A percentile compares a stretch with the other conserved stretches of the same genome.
phyloP scores from a whole-genome alignment of 2,888 invertebrate species.

The Trichogramma dendrolimi region DNA sequence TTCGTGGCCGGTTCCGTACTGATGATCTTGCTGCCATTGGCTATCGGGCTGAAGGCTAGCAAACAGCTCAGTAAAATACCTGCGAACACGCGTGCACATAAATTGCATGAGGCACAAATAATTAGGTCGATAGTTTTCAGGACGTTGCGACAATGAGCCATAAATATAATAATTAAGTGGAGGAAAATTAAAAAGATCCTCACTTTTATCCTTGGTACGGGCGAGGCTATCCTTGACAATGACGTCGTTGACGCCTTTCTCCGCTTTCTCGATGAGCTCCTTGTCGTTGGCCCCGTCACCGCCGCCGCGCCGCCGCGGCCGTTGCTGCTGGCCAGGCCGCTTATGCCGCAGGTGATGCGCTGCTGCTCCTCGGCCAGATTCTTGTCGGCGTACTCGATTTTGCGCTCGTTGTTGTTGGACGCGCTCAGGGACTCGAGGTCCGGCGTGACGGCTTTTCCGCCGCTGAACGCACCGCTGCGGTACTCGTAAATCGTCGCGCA shows the following conservation, averaged over 20 bases:
- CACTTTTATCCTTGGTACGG: constrained; percentile 34
- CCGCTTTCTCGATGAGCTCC: constrained; percentile 45
- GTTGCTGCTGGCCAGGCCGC: not conserved
- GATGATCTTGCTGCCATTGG: constrained; percentile 72
- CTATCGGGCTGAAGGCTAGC: constrained; percentile 70
- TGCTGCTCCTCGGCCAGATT: constrained; percentile 39
- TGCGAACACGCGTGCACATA: constrained; percentile 36
- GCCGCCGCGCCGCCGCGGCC: not conserved
- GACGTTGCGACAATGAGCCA: too few species aligned
- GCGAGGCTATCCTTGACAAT: constrained; percentile 13
- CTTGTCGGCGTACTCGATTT: constrained; percentile 54
- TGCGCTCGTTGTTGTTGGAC: constrained; percentile 52
- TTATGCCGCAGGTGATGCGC: not conserved
- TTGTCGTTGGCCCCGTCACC: constrained; percentile 46
- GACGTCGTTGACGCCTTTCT: constrained; percentile 33
- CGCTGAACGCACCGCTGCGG: constrained; percentile 51
- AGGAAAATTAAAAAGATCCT: too few species aligned
- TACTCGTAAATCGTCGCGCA: constrained; percentile 65
- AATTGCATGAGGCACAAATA: not conserved
- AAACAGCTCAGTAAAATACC: constrained; percentile 62
- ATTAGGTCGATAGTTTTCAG: too few species aligned
- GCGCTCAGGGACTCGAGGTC: constrained; percentile 51
- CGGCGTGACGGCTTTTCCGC: constrained; percentile 33
- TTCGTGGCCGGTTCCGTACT: constrained; percentile 70
- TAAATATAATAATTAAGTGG: too few species aligned